Conservation (phyloP, 2,888 invertebrate genomes). For the Sinopyrophorus schimmeli region DNA sequence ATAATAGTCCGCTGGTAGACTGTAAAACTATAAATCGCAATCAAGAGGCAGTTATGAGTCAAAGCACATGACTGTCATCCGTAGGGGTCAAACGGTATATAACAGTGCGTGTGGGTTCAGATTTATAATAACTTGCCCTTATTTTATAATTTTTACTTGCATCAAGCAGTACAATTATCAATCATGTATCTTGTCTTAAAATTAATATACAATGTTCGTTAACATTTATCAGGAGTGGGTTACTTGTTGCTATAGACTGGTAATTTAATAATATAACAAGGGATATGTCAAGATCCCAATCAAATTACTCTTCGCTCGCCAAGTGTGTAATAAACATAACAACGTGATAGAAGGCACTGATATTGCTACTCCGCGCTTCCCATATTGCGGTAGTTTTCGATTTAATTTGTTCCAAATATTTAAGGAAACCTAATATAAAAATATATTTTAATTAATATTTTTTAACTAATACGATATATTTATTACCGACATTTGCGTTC, state of each 20-base stretch:
- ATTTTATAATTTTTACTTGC: conserved; percentile 18
- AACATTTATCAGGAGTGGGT: conserved; percentile 5
- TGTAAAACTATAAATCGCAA: conserved; percentile 39
- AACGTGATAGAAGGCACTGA: conserved; percentile 39
- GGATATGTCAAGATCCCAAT: conserved; percentile 33
- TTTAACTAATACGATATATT: no score
- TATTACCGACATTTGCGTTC: no score
- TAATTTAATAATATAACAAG: conserved; percentile 19
- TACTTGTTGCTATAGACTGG: conserved; percentile 6
- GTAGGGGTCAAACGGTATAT: conserved; percentile 32
- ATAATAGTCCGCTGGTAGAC: conserved; percentile 34
- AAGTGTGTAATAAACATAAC: conserved; percentile 45
- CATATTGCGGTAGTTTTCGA: conserved; percentile 35
- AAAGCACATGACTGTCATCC: conserved; percentile 36
- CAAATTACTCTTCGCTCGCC: conserved; percentile 41
- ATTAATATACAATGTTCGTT: conserved; percentile 9
- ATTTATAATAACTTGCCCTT: conserved; percentile 33
- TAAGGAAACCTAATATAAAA: no score
- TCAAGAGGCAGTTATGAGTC: conserved; percentile 38
- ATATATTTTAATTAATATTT: no score
- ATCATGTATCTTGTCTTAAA: conserved; percentile 5
- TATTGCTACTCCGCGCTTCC: conserved; percentile 37
- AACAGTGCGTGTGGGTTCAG: conserved; percentile 37
- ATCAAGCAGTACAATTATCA: neutral
- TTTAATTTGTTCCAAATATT: no score